Evolutionary conservation across 1,140 invertebrate genomes (phyloP), one percentile per base, ranked within the genome.

Genomic region (Spodoptera litura): DNA sequence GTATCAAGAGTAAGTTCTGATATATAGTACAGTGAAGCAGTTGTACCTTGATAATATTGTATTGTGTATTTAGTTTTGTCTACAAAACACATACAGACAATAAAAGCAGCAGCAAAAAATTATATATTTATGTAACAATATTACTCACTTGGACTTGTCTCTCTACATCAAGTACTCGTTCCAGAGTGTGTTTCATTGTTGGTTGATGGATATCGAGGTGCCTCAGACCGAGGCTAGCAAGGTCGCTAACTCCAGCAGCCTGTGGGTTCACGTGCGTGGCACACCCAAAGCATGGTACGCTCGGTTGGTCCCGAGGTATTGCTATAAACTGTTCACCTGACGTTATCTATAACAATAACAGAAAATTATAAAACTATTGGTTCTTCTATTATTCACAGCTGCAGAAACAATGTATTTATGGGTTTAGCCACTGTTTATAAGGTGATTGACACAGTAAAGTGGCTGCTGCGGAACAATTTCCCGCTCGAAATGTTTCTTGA

Each of bases 291-390:
- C 94, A 95, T 0, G 85, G 79, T 2, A 80, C 86, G 53, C 75
- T 82, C 13, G 85, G 79, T 75, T 87, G 80, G 9, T 83, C 82
- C 27, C 91, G 83, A n/a, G 91, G 90, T 56, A 95, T 85, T 49
- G 94, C 94, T 52, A 95, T 87, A 74, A 95, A 95, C 82, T 95
- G 92, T 82, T 95, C 94, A 11, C 94, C 93, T 35, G 94, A 95
- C 11, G 92, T 91, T 9, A 88, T 85, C 94, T 95, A 78, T 15
- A 81, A 83, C 44, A 81, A 77, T 11, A 27, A 27, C 58, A 27
- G 11, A 5, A 27, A 31, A 31, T 5, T 31, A 31, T 31, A 5
- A 27, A 31, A 31, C 31, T 31, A 31, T 31, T 31, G 31, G 31
- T 31, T 31, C 31, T 31, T 31, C 31, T 4, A 4, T 31, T 3